Evolutionary conservation across 2,888 invertebrate genomes (phyloP), one percentile per base, ranked within the genome.

Genomic region (Agonopterix alstromeriana): DNA sequence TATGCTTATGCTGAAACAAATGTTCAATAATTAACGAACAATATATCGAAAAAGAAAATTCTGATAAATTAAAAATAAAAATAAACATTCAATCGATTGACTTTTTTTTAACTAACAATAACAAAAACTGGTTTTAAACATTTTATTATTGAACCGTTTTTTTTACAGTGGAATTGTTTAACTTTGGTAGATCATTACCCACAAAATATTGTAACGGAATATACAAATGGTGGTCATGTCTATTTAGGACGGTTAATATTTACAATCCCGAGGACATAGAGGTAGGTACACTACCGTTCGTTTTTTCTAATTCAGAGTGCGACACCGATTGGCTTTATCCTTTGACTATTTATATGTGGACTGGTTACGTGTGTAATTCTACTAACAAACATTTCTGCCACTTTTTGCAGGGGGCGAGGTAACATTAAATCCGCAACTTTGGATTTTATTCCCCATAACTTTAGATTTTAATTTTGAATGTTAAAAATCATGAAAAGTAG

Each of bases 201-300:
- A 68, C 71, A 1, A 64, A 57, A 14, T 55, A 47, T 53, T 75
- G 65, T 54, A 60, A 72, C 7, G 67, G 70, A 9, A 70, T 80
- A 44, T 77, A 72, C 46, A 62, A 70, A 50, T 52, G 77, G 41
- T 76, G 73, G 67, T 40, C 65, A 3, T 73, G 60, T 50, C 61
- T 64, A 1, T 12, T 67, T 4, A 57, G 57, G 5, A 51, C 61
- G 4, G 63, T 80, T 3, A 75, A 74, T 50, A 72, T 88, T 10
- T 77, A 77, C 35, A 68, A 67, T 36, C 79, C 86, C 0, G 76
- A 81, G 46, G 84, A 85, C 54, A 70, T 79, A 1, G 87, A 87
- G 56, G 78, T 70, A 55, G 17, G 45, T 51, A 7, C 17, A 42
- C 35, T 12, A 7, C 27, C 7, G 27, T 27, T 3, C 5, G 3